These are phyloP conservation scores for Drosophila villosipedis DNA, from an alignment of 2,888 invertebrate species.

Conservation along the genomic window DNA sequence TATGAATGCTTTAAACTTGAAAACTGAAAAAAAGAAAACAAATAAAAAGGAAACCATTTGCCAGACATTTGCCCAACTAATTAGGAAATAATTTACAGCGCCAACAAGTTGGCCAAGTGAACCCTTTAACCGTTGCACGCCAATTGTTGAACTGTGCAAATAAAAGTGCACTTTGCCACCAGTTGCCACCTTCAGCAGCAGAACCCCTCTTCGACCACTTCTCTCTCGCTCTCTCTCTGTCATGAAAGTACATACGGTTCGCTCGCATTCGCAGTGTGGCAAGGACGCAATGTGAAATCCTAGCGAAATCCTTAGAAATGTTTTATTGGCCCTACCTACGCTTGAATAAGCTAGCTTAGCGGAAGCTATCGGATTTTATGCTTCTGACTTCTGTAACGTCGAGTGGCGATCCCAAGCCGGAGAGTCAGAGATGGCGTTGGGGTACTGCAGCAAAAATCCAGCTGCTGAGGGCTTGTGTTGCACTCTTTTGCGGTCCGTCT, in stretches of 20 bases:
- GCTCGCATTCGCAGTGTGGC: constrained; percentile 30
- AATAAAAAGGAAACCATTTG: not conserved
- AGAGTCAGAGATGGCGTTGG: constrained; percentile 9
- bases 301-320: constrained; percentile 80
- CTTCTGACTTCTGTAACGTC: constrained; percentile 77
- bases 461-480: constrained; percentile 53
- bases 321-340: constrained; percentile 81
- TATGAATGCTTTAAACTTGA: constrained; percentile 13
- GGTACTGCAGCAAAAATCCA: constrained; percentile 45
- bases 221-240: not conserved
- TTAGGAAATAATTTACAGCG: constrained; percentile 74
- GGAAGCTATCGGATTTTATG: constrained; percentile 83
- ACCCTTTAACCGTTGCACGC: constrained; percentile 40
- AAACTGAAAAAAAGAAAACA: not conserved
- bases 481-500: constrained; percentile 43
- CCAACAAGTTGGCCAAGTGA: constrained; percentile 56
- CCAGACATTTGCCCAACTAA: constrained; percentile 52
- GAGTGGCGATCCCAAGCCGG: constrained; percentile 35
- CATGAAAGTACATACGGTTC: not conserved
- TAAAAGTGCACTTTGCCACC: constrained; percentile 44
- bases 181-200: constrained; percentile 38
- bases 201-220: not conserved
- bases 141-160: constrained; percentile 20
- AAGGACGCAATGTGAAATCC: constrained; percentile 65
- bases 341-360: constrained; percentile 82